Percentiles rank a stretch among this genome's conserved stretches.
Evolutionary conservation across 2,888 invertebrate species (phyloP).

Genomic region (Petrolisthes manimaculis): DNA sequence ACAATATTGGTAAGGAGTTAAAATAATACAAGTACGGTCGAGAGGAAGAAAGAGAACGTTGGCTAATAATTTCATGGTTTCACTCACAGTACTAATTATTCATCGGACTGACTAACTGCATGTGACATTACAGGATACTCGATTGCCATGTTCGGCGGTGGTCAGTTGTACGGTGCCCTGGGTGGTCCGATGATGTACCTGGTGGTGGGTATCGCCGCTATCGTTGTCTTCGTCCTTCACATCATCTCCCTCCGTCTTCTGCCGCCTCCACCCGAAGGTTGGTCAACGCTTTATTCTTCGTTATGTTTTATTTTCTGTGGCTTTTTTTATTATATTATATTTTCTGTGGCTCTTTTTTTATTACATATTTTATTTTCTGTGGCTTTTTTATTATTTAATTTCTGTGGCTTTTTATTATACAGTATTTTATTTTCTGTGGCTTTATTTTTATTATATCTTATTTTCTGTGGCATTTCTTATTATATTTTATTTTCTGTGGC

Average conservation of each 20-base stretch:
- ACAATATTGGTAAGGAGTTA: neutral
- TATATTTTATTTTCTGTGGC: no score
- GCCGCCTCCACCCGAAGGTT: constrained; percentile 44
- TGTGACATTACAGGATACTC: constrained; percentile 46
- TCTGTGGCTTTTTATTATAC: no score
- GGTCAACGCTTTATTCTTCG: neutral
- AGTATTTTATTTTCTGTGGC: no score
- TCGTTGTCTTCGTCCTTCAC: constrained; percentile 35
- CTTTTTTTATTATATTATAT: no score
- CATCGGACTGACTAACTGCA: neutral
- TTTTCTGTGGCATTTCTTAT: no score
- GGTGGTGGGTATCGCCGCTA: constrained; percentile 17
- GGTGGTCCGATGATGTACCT: constrained; percentile 45
- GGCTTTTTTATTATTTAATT: no score
- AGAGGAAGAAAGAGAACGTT: no score
- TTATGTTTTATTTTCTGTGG: no score
- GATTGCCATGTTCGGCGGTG: constrained; percentile 36
- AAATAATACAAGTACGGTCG: no score
- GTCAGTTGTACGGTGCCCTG: constrained; percentile 28
- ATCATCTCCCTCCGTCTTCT: constrained; percentile 26
- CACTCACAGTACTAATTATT: neutral
- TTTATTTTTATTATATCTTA: no score
- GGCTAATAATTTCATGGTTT: neutral
- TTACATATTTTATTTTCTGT: no score
- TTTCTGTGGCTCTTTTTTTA: no score